These are phyloP conservation scores for Phenganax stokvisi DNA, from an alignment of 92 coral and sea anemone genomes.

Conservation along the genomic window DNA sequence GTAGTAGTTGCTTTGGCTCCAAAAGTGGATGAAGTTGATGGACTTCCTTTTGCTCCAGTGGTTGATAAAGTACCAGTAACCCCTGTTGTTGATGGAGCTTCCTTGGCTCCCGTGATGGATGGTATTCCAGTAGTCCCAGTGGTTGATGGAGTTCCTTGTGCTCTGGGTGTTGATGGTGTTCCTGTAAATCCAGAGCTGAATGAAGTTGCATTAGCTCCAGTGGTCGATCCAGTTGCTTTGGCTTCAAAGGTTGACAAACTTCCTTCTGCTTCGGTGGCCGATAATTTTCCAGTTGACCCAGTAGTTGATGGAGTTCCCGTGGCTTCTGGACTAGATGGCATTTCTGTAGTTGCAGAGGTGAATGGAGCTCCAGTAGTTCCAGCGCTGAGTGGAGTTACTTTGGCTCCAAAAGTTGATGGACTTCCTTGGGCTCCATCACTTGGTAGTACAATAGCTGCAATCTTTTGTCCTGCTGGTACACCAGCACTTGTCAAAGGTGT, in stretches of 20 bases:
- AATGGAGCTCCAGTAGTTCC: conserved; percentile 6
- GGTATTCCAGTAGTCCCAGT: not conserved
- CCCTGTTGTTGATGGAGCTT: too few species aligned
- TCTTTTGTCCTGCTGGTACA: conserved; percentile 9
- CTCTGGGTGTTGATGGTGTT: not conserved
- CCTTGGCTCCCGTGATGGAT: not conserved
- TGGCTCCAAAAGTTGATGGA: not conserved
- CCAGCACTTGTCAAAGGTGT: conserved; percentile 28
- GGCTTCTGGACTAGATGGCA: not conserved
- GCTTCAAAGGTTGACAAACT: too few species aligned
- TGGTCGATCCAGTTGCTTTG: not conserved
- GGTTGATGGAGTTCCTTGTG: not conserved
- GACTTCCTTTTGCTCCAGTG: not conserved
- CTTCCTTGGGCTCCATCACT: not conserved
- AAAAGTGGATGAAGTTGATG: not conserved
- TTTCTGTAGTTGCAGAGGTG: not conserved
- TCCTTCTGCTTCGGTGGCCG: not conserved
- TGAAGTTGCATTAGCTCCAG: conserved; percentile 1
- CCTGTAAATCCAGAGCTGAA: not conserved
- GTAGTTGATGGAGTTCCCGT: not conserved
- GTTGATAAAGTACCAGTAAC: not conserved
- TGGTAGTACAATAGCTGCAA: not conserved
- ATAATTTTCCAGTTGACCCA: not conserved
- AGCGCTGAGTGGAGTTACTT: too few species aligned
- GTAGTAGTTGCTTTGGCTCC: not conserved